Base-by-base conservation (phyloP, 2,888 invertebrate species). In the Lasius platythorax region DNA sequence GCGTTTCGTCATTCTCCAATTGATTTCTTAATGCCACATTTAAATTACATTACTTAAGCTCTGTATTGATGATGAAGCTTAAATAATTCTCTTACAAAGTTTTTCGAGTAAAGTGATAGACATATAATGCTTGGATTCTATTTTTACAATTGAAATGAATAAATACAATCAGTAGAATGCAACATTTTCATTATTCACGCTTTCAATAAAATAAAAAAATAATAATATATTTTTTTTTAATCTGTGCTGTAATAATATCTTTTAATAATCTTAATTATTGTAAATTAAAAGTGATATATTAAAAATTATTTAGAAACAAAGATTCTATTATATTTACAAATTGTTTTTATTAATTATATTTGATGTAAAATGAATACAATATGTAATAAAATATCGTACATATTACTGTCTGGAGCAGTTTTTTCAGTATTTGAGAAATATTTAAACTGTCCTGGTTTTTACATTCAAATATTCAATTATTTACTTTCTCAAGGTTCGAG, bases 381-480 rank as follows among this genome's bases (percentile, higher is more conserved):
- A 4, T 9, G 11, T 37, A 37, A 64, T 37, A 18, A 64, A 33
- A n/a, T 64, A 37, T 64, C 11, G 2, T 8, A 37, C 11, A 37
- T 23, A 58, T 58, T 56, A 23, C 11, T 28, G 23, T 58, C 23
- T 58, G 12, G 8, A 58, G 12, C 8, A n/a, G 15, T 33, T 43
- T 28, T 8, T 43, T 3, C 43, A n/a, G 15, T n/a, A 40, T 66
- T 43, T 43, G 15, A 43, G 11, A 67, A 18, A 67, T 43, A 1
- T 67, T n/a, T 15, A 6, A 50, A 46, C 15, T 15, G 15, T 23
- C 15, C 11, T 12, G 28, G 9, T 33, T 15, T 33, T 18, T 23
- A 33, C 64, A 18, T 43, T 15, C 43, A 43, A 18, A 15, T 23
- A 12, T 67, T 67, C 28, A 67, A 67, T 67, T 67, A 67, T 67